Evolutionary conservation across 1,140 invertebrate genomes (phyloP), one percentile per base, ranked within the genome.

Genomic region (Spodoptera litura): DNA sequence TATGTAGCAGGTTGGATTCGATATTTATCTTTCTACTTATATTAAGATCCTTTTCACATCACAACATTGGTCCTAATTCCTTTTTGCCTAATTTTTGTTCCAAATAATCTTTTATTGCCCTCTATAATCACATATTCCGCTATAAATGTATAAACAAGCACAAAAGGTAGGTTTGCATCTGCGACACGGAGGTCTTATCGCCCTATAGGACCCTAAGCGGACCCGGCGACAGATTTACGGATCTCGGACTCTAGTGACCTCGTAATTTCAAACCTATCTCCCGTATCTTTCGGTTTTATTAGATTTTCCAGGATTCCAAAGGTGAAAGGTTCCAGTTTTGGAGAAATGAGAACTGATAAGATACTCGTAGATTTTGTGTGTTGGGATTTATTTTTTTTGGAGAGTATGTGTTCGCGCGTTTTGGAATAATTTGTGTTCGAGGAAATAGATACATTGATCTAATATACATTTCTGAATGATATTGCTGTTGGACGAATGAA

Each of bases 141-240:
- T n/a, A 52, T 68, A 68, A 52, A 68, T 20, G 64, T 68, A 27
- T 68, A 68, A 52, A 68, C 44, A 52, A n/a, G 64, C 13, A 52
- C 64, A 68, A 68, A 68, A 68, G 64, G 64, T 35, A 68, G 64
- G 44, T 52, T 53, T 68, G 52, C 64, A 68, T 52, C 44, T 68
- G 49, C 64, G 64, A 11, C 61, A 15, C 44, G 68, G 68, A 51
- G 9, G 11, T 44, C 68, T 72, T 72, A 72, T 72, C 71, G 56
- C 25, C 20, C 55, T 31, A 58, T 38, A 51, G 38, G 38, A 58
- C 56, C 55, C 70, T 38, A 59, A 38, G 31, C 61, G 59, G 74
- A 55, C 79, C 64, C 73, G 58, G 11, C 68, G 79, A 55, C 77
- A 79, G 73, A 82, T 82, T 82, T 82, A 82, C 80, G 75, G 56